Percentiles rank a stretch among this genome's conserved stretches.
phyloP scores from a whole-genome alignment of 1,140 invertebrate species.

The Harpegnathos saltator region DNA sequence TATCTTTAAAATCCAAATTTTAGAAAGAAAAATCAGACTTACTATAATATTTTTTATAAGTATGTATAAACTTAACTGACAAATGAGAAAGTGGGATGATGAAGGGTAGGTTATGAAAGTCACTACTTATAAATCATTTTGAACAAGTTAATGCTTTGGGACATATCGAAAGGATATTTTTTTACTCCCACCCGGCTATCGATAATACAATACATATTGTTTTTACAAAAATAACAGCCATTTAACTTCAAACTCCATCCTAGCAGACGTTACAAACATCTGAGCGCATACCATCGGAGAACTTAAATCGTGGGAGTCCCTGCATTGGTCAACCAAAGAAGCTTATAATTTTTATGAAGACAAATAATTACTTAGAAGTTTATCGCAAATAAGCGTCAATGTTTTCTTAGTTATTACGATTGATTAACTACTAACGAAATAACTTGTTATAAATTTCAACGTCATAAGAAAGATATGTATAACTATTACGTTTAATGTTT shows the following conservation, averaged over 20 bases:
- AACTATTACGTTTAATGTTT: too few relatives aligned
- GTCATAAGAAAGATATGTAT: too few relatives aligned
- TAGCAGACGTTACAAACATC: constrained; percentile 84
- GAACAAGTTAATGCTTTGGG: background rate
- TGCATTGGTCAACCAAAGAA: constrained; percentile 79
- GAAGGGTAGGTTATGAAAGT: constrained; percentile 54
- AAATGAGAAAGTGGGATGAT: background rate
- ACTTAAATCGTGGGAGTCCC: constrained; percentile 79
- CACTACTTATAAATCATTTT: background rate
- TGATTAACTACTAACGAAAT: too few relatives aligned
- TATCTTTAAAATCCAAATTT: background rate
- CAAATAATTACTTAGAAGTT: background rate
- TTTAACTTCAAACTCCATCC: constrained; percentile 81
- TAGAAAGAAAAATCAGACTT: background rate
- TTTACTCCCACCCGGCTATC: constrained; percentile 80
- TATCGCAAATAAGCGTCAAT: constrained; percentile 10
- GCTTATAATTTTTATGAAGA: constrained; percentile 9
- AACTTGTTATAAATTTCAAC: too few relatives aligned
- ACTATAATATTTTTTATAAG: background rate
- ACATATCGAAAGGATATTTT: background rate
- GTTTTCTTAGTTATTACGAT: too few relatives aligned
- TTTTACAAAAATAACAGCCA: constrained; percentile 80
- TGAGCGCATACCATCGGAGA: constrained; percentile 69
- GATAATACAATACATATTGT: constrained; percentile 74
- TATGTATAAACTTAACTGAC: background rate